Conservation (phyloP, 2,113 vertebrate genomes). For the Todiramphus saurophagus region DNA sequence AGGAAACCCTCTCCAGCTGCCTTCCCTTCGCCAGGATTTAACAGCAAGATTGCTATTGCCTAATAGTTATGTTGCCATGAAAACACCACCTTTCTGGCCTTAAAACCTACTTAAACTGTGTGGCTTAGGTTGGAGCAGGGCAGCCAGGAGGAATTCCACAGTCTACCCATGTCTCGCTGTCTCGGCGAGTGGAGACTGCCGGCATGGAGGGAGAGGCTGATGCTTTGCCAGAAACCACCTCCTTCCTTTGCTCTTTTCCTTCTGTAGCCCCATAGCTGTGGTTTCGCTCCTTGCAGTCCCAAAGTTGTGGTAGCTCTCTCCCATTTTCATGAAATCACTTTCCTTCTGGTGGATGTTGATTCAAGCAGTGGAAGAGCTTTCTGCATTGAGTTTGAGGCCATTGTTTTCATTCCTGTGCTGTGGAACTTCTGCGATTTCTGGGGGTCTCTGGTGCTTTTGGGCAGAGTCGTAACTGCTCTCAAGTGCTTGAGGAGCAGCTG, state of each 20-base stretch:
- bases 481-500: neutral
- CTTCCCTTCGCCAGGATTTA: neutral
- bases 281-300: neutral
- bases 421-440: neutral
- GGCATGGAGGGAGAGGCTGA: neutral
- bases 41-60: neutral
- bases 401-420: neutral
- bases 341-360: neutral
- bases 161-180: neutral
- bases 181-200: neutral
- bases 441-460: neutral
- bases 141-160: neutral
- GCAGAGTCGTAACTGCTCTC: neutral
- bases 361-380: neutral
- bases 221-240: conserved; percentile 1
- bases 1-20: neutral
- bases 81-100: neutral
- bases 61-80: neutral
- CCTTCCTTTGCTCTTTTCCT: neutral
- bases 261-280: neutral
- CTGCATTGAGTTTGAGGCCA: fast-evolving
- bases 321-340: neutral
- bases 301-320: neutral
- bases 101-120: neutral
- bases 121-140: neutral